Evolutionary conservation across 2,797 vertebrate genomes (phyloP).

Genomic region (Momotus momota): DNA sequence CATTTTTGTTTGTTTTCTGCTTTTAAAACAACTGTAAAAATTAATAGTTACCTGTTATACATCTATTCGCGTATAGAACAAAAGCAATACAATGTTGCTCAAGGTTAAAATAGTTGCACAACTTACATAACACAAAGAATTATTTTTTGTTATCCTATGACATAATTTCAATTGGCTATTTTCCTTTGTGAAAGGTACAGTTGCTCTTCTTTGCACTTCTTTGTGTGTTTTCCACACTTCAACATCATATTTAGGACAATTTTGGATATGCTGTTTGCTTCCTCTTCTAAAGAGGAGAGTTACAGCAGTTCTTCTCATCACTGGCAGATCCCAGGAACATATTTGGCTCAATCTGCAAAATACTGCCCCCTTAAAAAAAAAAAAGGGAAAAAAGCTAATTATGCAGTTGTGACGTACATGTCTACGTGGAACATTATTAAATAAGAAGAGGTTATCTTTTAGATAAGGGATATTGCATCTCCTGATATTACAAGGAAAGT

Average conservation of each 20-base stretch:
- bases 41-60: not conserved
- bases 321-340: not conserved
- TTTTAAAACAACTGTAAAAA: not conserved
- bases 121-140: not conserved
- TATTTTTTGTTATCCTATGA: not conserved
- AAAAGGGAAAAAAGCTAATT: not conserved
- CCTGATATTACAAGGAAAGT: not conserved
- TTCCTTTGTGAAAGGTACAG: not conserved
- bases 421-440: not conserved
- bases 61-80: not conserved
- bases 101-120: not conserved
- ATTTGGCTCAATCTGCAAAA: not conserved
- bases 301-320: not conserved
- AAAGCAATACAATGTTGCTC: not conserved
- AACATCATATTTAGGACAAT: not conserved
- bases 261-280: not conserved
- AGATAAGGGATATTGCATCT: not conserved
- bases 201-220: not conserved
- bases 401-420: not conserved
- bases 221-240: not conserved
- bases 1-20: not conserved
- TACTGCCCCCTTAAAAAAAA: fast-evolving
- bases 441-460: not conserved
- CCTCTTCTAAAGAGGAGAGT: not conserved
- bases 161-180: not conserved